A percentile compares a stretch with the other conserved stretches of the same genome.
Evolutionary conservation across 2,797 vertebrate genomes (phyloP).

Genomic region (Falco concolor): DNA sequence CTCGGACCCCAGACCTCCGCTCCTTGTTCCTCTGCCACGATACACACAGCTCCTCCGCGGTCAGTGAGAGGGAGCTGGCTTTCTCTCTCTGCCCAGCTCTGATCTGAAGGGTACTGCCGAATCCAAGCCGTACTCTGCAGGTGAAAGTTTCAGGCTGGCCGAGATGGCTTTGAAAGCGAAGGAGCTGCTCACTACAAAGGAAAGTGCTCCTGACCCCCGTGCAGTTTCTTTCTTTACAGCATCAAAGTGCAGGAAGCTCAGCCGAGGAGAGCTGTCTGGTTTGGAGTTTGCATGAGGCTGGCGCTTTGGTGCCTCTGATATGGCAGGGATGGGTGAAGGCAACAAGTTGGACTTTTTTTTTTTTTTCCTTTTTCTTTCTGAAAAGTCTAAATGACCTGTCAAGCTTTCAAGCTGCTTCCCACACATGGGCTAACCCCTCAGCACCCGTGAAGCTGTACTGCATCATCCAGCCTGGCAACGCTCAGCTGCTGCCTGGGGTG

Average conservation of each 20-base stretch:
- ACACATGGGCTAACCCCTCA: accelerated
- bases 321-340: not conserved
- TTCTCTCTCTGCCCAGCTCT: not conserved
- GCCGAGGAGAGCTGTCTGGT: not conserved
- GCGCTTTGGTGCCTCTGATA: not conserved
- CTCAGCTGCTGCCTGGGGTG: not conserved
- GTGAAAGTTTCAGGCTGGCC: not conserved
- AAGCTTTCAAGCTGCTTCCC: not conserved
- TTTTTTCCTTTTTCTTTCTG: not conserved
- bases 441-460: not conserved
- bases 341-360: not conserved
- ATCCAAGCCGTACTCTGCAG: not conserved
- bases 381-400: not conserved
- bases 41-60: accelerated
- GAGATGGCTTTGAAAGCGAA: not conserved
- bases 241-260: not conserved
- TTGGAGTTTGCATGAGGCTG: not conserved
- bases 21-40: not conserved
- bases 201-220: not conserved
- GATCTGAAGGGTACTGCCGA: not conserved
- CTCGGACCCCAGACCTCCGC: not conserved
- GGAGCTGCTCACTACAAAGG: not conserved
- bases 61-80: not conserved
- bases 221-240: not conserved
- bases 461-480: not conserved